Evolutionary conservation across 2,888 invertebrate genomes (phyloP).

Genomic region (Rhabditophanes sp.): DNA sequence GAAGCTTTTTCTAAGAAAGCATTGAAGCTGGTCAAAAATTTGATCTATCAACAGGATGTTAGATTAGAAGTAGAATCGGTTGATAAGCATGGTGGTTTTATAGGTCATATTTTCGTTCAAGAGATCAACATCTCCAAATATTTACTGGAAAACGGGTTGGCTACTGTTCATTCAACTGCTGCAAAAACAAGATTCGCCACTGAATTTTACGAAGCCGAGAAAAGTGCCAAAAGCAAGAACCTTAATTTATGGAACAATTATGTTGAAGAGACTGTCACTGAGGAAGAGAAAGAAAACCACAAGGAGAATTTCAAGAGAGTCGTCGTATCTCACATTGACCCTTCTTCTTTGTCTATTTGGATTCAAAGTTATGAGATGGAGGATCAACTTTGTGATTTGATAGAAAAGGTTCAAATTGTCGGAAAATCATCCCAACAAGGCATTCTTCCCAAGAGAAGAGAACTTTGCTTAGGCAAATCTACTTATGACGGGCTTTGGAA

Average conservation of each 20-base stretch:
- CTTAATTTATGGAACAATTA: conserved; percentile 24
- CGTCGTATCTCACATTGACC: conserved; percentile 52
- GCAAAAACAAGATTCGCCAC: conserved; percentile 70
- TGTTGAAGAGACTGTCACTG: conserved; percentile 18
- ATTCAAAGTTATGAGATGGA: no score
- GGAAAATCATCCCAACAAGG: no score
- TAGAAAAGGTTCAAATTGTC: no score
- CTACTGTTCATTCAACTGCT: conserved; percentile 78
- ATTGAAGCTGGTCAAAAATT: conserved; percentile 68
- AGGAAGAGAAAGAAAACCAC: conserved; percentile 25
- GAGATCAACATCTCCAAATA: no score
- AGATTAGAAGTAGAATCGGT: conserved; percentile 76
- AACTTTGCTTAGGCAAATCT: conserved; percentile 77
- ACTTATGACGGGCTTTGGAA: conserved; percentile 83
- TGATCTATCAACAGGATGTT: conserved; percentile 73
- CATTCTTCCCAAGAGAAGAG: conserved; percentile 62
- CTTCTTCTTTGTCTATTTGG: conserved; percentile 69
- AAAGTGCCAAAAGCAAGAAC: conserved; percentile 61
- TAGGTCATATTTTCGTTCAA: conserved; percentile 77
- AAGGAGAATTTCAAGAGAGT: conserved; percentile 33
- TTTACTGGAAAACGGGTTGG: conserved; percentile 81
- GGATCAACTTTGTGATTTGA: no score
- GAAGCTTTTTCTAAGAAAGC: conserved; percentile 91
- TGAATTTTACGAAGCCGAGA: conserved; percentile 67
- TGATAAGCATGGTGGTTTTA: conserved; percentile 93